A percentile compares a stretch with the other conserved stretches of the same genome.
Conservation (phyloP, 2,888 invertebrate species). For the Tiliacea citrago region DNA sequence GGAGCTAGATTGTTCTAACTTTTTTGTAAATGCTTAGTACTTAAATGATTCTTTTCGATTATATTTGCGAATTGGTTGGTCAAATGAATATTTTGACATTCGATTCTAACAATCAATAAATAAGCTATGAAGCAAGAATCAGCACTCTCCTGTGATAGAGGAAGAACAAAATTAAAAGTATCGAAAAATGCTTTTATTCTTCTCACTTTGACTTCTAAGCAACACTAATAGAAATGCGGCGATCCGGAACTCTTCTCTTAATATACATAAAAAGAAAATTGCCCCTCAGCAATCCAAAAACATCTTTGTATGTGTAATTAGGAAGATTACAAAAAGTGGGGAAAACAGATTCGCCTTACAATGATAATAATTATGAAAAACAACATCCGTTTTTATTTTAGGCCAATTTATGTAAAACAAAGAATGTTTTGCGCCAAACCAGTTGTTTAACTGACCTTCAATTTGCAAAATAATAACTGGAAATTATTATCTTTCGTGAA, state of each 20-base stretch:
- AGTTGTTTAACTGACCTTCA: not conserved
- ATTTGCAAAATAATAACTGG: not conserved
- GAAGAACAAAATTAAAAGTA: not conserved
- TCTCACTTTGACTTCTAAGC: not conserved
- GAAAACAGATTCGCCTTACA: slow-evolving; percentile 10
- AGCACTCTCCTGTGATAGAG: no score
- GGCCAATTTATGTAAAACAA: slow-evolving; percentile 1
- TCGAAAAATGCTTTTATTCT: not conserved
- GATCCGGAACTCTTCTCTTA: not conserved
- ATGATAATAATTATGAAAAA: slow-evolving; percentile 13
- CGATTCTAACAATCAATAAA: not conserved
- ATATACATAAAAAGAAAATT: slow-evolving; percentile 9
- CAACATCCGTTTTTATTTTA: slow-evolving; percentile 14
- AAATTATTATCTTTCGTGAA: not conserved
- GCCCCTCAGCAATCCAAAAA: not conserved
- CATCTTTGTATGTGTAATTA: slow-evolving; percentile 10
- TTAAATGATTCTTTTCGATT: not conserved
- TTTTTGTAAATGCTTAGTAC: slow-evolving; percentile 24
- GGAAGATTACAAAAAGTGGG: slow-evolving; percentile 34
- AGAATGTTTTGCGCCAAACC: not conserved
- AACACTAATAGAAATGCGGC: not conserved
- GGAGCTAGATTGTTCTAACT: slow-evolving; percentile 10
- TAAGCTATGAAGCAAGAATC: not conserved
- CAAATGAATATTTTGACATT: not conserved
- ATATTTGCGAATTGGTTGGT: not conserved